These are phyloP conservation scores for Chelon auratus DNA, from an alignment of 2,797 vertebrate species.

Conservation along the genomic window DNA sequence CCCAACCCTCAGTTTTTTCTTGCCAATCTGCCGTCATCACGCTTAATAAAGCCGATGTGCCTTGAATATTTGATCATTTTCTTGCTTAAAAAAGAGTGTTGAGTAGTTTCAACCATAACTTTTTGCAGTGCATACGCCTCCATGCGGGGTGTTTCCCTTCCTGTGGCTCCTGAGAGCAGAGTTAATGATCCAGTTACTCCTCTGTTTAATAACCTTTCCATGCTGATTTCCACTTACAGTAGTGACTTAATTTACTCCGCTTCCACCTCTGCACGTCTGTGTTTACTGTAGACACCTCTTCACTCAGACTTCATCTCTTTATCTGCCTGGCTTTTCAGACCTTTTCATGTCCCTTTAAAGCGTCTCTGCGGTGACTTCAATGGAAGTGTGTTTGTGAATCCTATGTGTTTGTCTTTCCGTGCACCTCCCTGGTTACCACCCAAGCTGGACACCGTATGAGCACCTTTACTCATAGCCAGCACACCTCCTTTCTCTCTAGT, in stretches of 20 bases:
- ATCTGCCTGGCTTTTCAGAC: slow-evolving; percentile 47
- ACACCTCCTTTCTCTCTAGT: slow-evolving; percentile 12
- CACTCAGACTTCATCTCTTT: slow-evolving; percentile 44
- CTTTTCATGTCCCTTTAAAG: slow-evolving; percentile 29
- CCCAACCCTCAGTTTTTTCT: neutral
- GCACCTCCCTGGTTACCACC: slow-evolving; percentile 3
- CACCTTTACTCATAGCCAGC: slow-evolving; percentile 22
- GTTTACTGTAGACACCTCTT: slow-evolving; percentile 48
- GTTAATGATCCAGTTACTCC: slow-evolving; percentile 58
- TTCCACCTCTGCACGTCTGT: slow-evolving; percentile 29
- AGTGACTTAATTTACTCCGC: slow-evolving; percentile 40
- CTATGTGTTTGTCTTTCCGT: slow-evolving; percentile 2
- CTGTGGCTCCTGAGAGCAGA: slow-evolving; percentile 30
- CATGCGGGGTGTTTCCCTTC: slow-evolving; percentile 47
- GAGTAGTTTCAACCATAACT: neutral
- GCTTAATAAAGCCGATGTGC: slow-evolving; percentile 26
- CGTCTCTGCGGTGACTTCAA: slow-evolving; percentile 5
- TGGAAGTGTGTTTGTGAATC: slow-evolving; percentile 1
- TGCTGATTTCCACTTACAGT: slow-evolving; percentile 51
- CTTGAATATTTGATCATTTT: slow-evolving; percentile 16
- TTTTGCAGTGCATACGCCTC: slow-evolving; percentile 33
- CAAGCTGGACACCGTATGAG: slow-evolving; percentile 34
- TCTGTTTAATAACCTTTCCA: slow-evolving; percentile 57
- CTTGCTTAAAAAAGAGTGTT: neutral
- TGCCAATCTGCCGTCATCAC: slow-evolving; percentile 39